These are phyloP conservation scores for Gastracanthus pulcherrimus DNA, from an alignment of 2,888 invertebrate species.

Conservation along the genomic window DNA sequence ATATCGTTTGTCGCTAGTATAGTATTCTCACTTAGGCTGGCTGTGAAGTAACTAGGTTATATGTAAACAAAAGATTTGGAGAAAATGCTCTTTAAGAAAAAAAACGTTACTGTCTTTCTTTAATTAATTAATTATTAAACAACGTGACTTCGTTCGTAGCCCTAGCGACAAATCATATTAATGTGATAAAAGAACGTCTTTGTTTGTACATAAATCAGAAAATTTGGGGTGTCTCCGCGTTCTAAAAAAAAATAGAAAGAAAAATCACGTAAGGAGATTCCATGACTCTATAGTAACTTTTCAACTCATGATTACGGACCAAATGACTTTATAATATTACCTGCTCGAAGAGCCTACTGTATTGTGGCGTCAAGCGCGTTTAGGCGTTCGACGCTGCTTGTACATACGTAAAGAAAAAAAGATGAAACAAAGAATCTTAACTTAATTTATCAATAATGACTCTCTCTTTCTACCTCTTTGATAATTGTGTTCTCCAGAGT, in stretches of 20 bases:
- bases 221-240: neutral
- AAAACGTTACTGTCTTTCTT: neutral
- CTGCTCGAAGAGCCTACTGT: constrained; percentile 6
- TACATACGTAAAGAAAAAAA: constrained; percentile 42
- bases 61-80: neutral
- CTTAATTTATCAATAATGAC: constrained; percentile 30
- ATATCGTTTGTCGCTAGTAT: constrained; percentile 50
- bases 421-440: constrained; percentile 35
- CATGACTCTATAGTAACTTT: constrained; percentile 50
- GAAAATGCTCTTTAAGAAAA: neutral
- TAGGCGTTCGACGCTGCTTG: constrained; percentile 19
- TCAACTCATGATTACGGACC: constrained; percentile 50
- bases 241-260: neutral
- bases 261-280: constrained; percentile 6
- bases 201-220: constrained; percentile 28
- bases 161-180: constrained; percentile 56
- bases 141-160: constrained; percentile 16
- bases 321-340: constrained; percentile 46
- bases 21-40: constrained; percentile 39
- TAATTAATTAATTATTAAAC: neutral
- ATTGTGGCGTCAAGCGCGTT: neutral
- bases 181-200: constrained; percentile 53
- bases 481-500: neutral
- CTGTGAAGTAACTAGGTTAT: constrained; percentile 40
- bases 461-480: constrained; percentile 39